Evolutionary conservation across 2,113 vertebrate genomes (phyloP).

Genomic region (Gymnocephalus cernua): DNA sequence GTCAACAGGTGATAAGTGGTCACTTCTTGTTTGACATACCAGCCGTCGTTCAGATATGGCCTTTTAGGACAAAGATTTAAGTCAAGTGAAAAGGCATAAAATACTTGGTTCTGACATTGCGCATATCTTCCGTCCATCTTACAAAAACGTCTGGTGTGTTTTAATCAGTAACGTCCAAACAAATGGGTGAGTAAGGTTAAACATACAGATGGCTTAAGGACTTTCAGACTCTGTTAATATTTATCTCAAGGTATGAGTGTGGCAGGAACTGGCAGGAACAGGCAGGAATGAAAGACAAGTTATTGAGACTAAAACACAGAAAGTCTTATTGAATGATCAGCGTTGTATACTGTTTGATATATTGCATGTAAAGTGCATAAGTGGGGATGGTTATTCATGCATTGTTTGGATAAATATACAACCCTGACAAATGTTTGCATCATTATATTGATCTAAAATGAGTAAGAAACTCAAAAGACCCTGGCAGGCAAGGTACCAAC

Average conservation of each 20-base stretch:
- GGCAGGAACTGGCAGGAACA: constrained; percentile 7
- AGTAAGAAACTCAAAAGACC: no score
- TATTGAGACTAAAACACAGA: not conserved
- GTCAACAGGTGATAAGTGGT: not conserved
- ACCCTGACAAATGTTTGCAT: no score
- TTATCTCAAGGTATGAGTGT: constrained; percentile 44
- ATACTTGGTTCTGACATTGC: constrained; percentile 11
- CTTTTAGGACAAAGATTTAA: not conserved
- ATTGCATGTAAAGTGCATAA: not conserved
- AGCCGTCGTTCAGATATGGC: not conserved
- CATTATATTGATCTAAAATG: no score
- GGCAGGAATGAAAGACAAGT: not conserved
- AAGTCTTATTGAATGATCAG: not conserved
- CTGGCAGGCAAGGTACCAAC: no score
- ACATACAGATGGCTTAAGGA: constrained; percentile 19
- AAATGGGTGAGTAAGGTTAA: constrained; percentile 1
- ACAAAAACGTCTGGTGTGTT: not conserved
- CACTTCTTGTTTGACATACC: not conserved
- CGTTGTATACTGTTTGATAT: not conserved
- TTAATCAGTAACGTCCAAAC: constrained; percentile 58
- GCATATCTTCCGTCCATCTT: not conserved
- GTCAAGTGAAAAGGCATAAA: not conserved
- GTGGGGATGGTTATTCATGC: no score
- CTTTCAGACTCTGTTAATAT: constrained; percentile 69
- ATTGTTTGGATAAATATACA: no score